Conservation (phyloP, 30 jellyfish, hydroid and myxozoan genomes). For the Cassiopea xamachana region DNA sequence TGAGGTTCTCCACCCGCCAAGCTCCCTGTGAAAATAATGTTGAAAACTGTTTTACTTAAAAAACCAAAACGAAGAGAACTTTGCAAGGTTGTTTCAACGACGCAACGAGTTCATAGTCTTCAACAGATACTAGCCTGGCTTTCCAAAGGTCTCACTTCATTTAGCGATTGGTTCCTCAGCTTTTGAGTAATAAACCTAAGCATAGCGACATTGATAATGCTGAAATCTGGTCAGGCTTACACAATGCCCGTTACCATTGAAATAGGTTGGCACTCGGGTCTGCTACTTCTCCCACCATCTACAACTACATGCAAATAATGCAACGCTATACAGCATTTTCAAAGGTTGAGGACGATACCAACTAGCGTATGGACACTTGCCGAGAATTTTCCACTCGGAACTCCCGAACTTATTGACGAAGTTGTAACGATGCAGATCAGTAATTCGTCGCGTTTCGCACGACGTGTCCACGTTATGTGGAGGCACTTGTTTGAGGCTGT, state of each 20-base stretch:
- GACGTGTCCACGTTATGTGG: too few relatives aligned
- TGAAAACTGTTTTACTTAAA: too few relatives aligned
- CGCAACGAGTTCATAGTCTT: background rate
- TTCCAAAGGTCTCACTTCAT: constrained; percentile 71
- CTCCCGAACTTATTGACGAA: too few relatives aligned
- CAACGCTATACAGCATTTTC: background rate
- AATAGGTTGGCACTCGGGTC: background rate
- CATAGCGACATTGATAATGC: constrained; percentile 66
- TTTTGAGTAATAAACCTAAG: constrained; percentile 73
- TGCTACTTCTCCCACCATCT: constrained; percentile 10
- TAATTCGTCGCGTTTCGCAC: too few relatives aligned
- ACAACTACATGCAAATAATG: constrained; percentile 12
- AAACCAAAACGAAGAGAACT: too few relatives aligned
- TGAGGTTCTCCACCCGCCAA: constrained; percentile 29
- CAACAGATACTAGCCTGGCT: constrained; percentile 35
- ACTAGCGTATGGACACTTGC: too few relatives aligned
- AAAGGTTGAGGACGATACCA: too few relatives aligned
- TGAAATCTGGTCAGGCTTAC: constrained; percentile 50
- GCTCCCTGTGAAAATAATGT: constrained; percentile 1
- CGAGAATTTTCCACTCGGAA: too few relatives aligned
- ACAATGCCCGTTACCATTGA: constrained; percentile 42
- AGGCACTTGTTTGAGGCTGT: too few relatives aligned
- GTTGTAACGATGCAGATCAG: too few relatives aligned
- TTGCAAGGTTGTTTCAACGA: too few relatives aligned
- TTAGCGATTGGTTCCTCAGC: constrained; percentile 69